Percentiles rank a stretch among this genome's conserved stretches.
These are phyloP conservation scores for Pseudomyrmex pallidus DNA, from an alignment of 1,140 invertebrate genomes.

Conservation along the genomic window DNA sequence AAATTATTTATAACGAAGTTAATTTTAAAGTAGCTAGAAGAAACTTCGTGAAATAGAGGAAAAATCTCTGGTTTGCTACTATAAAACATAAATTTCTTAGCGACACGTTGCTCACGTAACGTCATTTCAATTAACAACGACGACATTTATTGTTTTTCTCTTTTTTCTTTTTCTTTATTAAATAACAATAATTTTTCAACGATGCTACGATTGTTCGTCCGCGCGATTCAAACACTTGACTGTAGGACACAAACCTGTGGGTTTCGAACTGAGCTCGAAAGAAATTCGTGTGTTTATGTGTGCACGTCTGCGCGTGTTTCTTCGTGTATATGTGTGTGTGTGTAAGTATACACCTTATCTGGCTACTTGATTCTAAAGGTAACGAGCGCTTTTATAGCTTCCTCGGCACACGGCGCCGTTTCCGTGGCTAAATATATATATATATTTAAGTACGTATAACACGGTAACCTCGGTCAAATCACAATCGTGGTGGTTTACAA, in stretches of 20 bases:
- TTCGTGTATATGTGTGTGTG: background rate
- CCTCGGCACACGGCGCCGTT: conserved; percentile 60
- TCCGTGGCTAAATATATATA: conserved; percentile 63
- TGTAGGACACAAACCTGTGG: conserved; percentile 33
- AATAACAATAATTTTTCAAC: conserved; percentile 4
- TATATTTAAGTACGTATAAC: conserved; percentile 78
- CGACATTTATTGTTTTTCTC: background rate
- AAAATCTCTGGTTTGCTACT: too few relatives aligned
- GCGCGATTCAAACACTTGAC: conserved; percentile 19
- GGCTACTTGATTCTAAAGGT: conserved; percentile 74
- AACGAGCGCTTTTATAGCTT: conserved; percentile 74
- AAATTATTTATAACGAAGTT: background rate
- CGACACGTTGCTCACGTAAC: too few relatives aligned
- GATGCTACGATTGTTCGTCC: conserved; percentile 45
- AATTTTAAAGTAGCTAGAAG: background rate
- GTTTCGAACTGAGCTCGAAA: conserved; percentile 58
- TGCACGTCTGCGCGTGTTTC: background rate
- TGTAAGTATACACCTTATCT: conserved; percentile 21
- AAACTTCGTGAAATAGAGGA: too few relatives aligned
- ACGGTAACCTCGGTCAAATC: conserved; percentile 85
- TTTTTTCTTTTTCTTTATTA: background rate
- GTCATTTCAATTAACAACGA: too few relatives aligned
- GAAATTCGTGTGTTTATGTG: background rate
- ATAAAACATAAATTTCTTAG: too few relatives aligned
- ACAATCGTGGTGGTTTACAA: conserved; percentile 78